These are phyloP conservation scores for Calameuta filiformis DNA, from an alignment of 2,888 invertebrate species.

Conservation along the genomic window DNA sequence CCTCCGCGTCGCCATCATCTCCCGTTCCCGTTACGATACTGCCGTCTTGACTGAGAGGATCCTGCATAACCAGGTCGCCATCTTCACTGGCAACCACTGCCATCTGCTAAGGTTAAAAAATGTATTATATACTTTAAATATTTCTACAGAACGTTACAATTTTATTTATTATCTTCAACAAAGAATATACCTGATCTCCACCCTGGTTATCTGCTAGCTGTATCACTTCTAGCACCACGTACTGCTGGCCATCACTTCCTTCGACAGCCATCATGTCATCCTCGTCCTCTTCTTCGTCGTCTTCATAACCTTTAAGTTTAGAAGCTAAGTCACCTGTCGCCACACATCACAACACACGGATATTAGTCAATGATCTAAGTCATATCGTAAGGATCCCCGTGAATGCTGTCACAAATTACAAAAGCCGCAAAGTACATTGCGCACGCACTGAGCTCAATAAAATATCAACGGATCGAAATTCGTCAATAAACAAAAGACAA, in stretches of 20 bases:
- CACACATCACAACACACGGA: slow-evolving; percentile 42
- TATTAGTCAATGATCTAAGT: slow-evolving; percentile 62
- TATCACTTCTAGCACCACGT: slow-evolving; percentile 91
- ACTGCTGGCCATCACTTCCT: slow-evolving; percentile 82
- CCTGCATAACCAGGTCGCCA: slow-evolving; percentile 62
- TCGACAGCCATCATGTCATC: slow-evolving; percentile 76
- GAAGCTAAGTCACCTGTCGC: slow-evolving; percentile 58
- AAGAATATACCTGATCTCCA: slow-evolving; percentile 68
- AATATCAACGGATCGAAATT: not conserved
- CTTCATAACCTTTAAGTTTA: slow-evolving; percentile 65
- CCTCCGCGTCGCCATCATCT: slow-evolving; percentile 64
- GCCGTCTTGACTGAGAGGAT: slow-evolving; percentile 59
- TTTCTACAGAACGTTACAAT: not conserved
- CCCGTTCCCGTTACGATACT: slow-evolving; percentile 67
- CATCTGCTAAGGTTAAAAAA: slow-evolving; percentile 48
- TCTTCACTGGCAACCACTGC: slow-evolving; percentile 68
- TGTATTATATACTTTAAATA: not conserved
- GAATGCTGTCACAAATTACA: not conserved
- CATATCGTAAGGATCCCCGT: slow-evolving; percentile 57
- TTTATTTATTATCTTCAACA: not conserved
- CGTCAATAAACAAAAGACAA: not conserved
- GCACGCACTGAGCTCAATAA: not conserved
- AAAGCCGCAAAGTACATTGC: not conserved
- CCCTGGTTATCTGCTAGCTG: slow-evolving; percentile 79
- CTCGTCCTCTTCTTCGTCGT: slow-evolving; percentile 67